Evolutionary conservation across 2,888 invertebrate species (phyloP).

Genomic region (Colostygia pectinataria): DNA sequence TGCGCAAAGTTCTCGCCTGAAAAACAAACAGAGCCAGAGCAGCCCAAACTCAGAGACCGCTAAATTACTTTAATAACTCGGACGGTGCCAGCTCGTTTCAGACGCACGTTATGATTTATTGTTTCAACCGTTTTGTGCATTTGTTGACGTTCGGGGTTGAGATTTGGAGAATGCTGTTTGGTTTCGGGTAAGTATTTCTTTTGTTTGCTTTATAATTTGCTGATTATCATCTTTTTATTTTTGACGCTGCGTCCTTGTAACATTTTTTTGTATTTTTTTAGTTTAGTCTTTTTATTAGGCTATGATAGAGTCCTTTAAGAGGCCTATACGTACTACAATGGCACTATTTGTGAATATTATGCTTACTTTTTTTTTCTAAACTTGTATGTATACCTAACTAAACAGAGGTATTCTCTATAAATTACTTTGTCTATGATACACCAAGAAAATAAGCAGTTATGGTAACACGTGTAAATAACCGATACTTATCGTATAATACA

Average conservation of each 20-base stretch:
- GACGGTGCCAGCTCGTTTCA: constrained; percentile 41
- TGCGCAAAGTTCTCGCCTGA: constrained; percentile 79
- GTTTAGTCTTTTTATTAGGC: not conserved
- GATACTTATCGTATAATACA: constrained; percentile 58
- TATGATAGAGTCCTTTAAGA: no score
- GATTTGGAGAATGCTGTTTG: constrained; percentile 17
- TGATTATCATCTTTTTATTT: constrained; percentile 1
- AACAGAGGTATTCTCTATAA: constrained; percentile 10
- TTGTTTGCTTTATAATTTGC: constrained; percentile 7
- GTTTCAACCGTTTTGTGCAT: constrained; percentile 36
- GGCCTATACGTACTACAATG: no score
- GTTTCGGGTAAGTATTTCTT: constrained; percentile 5
- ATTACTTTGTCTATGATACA: constrained; percentile 29
- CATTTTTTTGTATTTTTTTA: not conserved
- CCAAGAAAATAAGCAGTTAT: constrained; percentile 43
- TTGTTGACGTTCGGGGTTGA: constrained; percentile 23
- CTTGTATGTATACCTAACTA: no score
- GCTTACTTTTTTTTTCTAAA: no score
- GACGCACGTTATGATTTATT: constrained; percentile 50
- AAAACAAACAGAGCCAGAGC: constrained; percentile 80
- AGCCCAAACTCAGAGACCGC: constrained; percentile 60
- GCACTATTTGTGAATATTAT: no score
- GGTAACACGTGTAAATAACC: constrained; percentile 51
- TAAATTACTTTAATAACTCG: constrained; percentile 73
- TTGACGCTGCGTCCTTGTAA: not conserved